phyloP scores from a whole-genome alignment of 2,113 vertebrate species.

The Chaetura pelagica region DNA sequence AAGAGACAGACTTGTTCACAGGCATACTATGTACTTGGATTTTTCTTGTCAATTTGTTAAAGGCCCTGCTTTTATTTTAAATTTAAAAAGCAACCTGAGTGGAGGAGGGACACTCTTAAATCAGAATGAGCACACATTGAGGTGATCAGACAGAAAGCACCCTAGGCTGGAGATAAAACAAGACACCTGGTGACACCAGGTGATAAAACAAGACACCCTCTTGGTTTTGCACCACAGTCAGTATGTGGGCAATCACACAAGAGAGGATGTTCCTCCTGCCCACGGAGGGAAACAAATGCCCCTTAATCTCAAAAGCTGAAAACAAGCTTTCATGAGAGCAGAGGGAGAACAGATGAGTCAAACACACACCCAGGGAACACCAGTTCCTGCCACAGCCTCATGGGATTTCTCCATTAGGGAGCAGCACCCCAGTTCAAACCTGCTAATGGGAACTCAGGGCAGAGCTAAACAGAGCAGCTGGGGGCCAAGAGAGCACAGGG shows the following conservation, averaged over 20 bases:
- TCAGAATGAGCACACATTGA: background rate
- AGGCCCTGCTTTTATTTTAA: background rate
- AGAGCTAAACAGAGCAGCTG: background rate
- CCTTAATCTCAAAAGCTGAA: background rate
- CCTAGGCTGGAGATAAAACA: background rate
- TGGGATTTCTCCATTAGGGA: background rate
- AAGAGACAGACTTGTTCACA: background rate
- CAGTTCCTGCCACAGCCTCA: background rate
- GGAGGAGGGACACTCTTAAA: background rate
- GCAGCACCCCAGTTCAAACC: background rate
- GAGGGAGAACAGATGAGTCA: background rate
- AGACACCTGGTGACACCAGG: background rate
- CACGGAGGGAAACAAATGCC: background rate
- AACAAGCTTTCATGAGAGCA: background rate
- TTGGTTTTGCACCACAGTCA: accelerated
- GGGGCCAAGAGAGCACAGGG: background rate
- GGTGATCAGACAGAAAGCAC: background rate
- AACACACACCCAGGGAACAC: background rate
- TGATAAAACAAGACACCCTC: background rate
- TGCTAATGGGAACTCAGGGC: background rate
- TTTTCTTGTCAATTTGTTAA: background rate
- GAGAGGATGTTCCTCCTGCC: background rate
- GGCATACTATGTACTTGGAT: background rate
- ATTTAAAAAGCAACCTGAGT: background rate
- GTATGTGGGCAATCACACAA: background rate